Evolutionary conservation across 2,797 vertebrate genomes (phyloP).

Genomic region (Dermochelys coriacea): DNA sequence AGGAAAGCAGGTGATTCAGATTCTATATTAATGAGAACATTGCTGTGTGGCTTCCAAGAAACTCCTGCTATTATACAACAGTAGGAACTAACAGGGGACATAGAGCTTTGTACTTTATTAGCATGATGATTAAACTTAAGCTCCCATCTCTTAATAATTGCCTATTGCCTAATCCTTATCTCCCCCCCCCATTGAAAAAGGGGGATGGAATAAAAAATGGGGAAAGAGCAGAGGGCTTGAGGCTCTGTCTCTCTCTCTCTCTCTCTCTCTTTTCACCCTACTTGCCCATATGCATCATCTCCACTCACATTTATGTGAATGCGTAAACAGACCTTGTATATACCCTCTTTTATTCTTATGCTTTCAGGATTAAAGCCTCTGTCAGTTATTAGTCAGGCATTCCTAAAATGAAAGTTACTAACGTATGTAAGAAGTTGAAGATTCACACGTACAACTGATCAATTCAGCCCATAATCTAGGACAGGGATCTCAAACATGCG

Average conservation of each 20-base stretch:
- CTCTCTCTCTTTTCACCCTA: not conserved
- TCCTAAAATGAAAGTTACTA: not conserved
- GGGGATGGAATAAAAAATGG: fast-evolving
- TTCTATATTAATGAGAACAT: not conserved
- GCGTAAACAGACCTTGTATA: not conserved
- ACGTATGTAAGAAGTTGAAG: not conserved
- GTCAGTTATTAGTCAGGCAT: not conserved
- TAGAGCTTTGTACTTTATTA: not conserved
- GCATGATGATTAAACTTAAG: not conserved
- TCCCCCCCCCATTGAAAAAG: fast-evolving
- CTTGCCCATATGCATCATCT: not conserved
- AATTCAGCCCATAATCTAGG: too few species aligned
- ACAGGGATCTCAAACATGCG: too few species aligned
- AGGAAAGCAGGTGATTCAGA: not conserved
- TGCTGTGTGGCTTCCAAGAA: not conserved
- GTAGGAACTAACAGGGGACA: not conserved
- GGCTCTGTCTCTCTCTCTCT: too few species aligned
- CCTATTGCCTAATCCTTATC: not conserved
- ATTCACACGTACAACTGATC: too few species aligned
- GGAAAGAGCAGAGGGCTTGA: not conserved
- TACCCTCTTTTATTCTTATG: not conserved
- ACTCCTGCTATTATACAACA: not conserved
- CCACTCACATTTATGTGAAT: fast-evolving
- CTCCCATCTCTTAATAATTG: not conserved
- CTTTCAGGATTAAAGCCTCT: not conserved